phyloP scores from a whole-genome alignment of 2,888 invertebrate species.

The Epirrita christyi region DNA sequence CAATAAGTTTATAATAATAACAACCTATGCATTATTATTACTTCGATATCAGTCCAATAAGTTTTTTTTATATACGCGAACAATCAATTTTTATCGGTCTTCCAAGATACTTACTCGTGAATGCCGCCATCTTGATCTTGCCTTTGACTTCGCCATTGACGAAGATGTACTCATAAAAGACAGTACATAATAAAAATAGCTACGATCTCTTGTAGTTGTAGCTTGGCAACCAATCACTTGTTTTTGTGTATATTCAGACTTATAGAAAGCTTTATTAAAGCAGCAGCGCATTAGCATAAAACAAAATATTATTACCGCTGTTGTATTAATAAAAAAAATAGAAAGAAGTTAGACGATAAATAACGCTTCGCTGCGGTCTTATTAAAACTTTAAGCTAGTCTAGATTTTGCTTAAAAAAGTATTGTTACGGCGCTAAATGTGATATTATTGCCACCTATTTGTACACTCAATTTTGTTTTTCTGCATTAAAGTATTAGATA shows the following conservation, averaged over 20 bases:
- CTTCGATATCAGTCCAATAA: slow-evolving; percentile 70
- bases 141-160: slow-evolving; percentile 30
- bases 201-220: slow-evolving; percentile 14
- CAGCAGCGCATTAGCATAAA: slow-evolving; percentile 35
- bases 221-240: slow-evolving; percentile 18
- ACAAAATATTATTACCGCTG: slow-evolving; percentile 23
- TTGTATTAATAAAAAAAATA: slow-evolving; percentile 27
- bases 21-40: slow-evolving; percentile 60
- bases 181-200: background rate
- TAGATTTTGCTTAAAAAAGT: slow-evolving; percentile 35
- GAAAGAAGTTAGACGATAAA: slow-evolving; percentile 28
- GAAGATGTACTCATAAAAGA: slow-evolving; percentile 7
- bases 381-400: slow-evolving; percentile 48
- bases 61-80: slow-evolving; percentile 43
- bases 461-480: no score
- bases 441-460: no score
- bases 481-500: no score
- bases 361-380: slow-evolving; percentile 44
- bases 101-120: slow-evolving; percentile 61
- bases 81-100: slow-evolving; percentile 48
- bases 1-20: slow-evolving; percentile 68
- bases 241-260: slow-evolving; percentile 25
- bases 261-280: slow-evolving; percentile 33
- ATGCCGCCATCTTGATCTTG: slow-evolving; percentile 55
- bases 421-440: slow-evolving; percentile 59